A percentile compares a stretch with the other conserved stretches of the same genome.
phyloP scores from a whole-genome alignment of 2,797 vertebrate species.

The Pseudochirops corinnae region DNA sequence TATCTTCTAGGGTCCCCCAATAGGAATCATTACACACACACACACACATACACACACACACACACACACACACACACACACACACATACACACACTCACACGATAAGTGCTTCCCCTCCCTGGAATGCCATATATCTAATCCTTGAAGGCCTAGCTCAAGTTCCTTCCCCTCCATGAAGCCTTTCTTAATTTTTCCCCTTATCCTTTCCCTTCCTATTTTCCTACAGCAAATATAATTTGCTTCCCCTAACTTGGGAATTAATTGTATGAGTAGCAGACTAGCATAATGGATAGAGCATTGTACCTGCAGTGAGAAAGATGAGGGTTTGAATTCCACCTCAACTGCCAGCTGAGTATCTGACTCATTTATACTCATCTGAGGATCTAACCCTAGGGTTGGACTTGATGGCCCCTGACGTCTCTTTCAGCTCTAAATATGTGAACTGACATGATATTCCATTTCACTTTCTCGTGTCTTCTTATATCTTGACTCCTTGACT shows the following conservation, averaged over 20 bases:
- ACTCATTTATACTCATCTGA: not conserved
- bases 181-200: not conserved
- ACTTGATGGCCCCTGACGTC: not conserved
- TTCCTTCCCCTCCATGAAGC: not conserved
- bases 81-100: too few relatives aligned
- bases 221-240: not conserved
- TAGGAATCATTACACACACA: not conserved
- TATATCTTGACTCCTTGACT: not conserved
- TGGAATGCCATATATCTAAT: not conserved
- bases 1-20: not conserved
- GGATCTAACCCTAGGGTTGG: not conserved
- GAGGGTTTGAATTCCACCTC: not conserved
- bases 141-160: not conserved
- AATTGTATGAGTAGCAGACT: not conserved
- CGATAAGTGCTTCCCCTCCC: not conserved
- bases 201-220: not conserved
- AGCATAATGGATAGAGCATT: not conserved
- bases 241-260: not conserved
- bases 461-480: not conserved
- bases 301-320: not conserved
- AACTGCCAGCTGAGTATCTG: not conserved
- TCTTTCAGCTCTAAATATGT: not conserved
- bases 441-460: slow-evolving; percentile 6
- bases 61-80: too few relatives aligned
- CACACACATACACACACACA: too few relatives aligned